Evolutionary conservation across 2,113 vertebrate species (phyloP).

Genomic region (Pycnonotus jocosus): DNA sequence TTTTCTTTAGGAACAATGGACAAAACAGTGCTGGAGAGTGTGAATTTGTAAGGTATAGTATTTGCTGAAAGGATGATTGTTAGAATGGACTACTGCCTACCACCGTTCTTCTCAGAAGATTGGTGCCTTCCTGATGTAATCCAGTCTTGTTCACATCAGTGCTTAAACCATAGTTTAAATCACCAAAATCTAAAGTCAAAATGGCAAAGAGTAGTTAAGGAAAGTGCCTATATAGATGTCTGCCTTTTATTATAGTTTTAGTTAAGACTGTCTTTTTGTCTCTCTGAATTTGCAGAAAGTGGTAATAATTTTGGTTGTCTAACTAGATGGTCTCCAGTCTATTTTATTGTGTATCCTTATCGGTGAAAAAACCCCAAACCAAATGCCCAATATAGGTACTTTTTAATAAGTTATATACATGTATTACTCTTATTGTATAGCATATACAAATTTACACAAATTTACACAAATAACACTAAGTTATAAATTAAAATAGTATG

Average conservation of each 20-base stretch:
- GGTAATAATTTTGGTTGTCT: not conserved
- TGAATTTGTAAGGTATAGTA: not conserved
- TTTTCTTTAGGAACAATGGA: not conserved
- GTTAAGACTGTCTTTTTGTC: not conserved
- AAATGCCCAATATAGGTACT: not conserved
- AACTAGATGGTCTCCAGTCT: not conserved
- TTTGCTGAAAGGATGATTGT: not conserved
- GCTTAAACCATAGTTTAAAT: not conserved
- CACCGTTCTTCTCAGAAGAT: not conserved
- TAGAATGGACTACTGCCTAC: not conserved
- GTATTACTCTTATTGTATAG: not conserved
- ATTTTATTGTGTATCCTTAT: not conserved
- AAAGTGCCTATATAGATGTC: not conserved
- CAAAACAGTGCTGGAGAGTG: not conserved
- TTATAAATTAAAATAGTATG: not conserved
- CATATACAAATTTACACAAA: rapidly evolving
- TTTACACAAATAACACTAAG: not conserved
- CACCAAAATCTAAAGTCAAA: not conserved
- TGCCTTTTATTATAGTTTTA: not conserved
- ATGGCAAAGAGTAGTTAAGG: not conserved
- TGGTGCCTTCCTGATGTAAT: rapidly evolving
- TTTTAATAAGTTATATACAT: not conserved
- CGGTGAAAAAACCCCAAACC: not conserved
- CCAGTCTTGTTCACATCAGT: not conserved
- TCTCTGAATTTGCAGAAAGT: not conserved